phyloP scores from a whole-genome alignment of 2,888 invertebrate genomes.

The Tachina lurida region DNA sequence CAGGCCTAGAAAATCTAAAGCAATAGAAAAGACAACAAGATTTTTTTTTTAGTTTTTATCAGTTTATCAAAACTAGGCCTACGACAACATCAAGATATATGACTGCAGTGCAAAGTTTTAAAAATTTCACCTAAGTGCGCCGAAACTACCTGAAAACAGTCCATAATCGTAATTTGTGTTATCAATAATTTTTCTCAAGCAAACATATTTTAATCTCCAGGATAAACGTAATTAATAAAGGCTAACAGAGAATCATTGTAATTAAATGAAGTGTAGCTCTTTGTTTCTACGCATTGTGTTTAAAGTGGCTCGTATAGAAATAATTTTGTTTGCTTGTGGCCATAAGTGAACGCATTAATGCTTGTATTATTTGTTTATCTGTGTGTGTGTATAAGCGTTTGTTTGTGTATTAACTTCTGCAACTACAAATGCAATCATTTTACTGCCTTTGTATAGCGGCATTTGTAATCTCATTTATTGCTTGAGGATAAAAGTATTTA shows the following conservation, averaged over 20 bases:
- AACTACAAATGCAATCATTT: neutral
- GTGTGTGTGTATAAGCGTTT: neutral
- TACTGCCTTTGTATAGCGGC: neutral
- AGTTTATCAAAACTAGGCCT: no score
- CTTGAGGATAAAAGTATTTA: conserved; percentile 16
- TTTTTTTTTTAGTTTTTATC: no score
- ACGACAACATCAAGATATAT: no score
- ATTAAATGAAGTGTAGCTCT: conserved; percentile 29
- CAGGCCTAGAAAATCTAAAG: no score
- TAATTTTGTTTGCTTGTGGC: neutral
- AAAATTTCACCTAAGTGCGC: no score
- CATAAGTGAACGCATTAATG: neutral
- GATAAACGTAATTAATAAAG: neutral
- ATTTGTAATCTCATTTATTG: conserved; percentile 22
- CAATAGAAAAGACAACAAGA: no score
- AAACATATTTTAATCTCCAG: neutral
- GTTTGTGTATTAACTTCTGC: no score
- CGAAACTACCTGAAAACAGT: no score
- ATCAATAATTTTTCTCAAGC: neutral
- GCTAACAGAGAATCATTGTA: conserved; percentile 1
- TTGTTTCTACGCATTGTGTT: conserved; percentile 26
- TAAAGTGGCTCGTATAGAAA: neutral
- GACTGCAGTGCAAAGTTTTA: no score
- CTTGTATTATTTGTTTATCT: neutral
- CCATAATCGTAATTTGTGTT: neutral